Evolutionary conservation across 1,140 invertebrate species (phyloP).

Genomic region (Anastrepha obliqua): DNA sequence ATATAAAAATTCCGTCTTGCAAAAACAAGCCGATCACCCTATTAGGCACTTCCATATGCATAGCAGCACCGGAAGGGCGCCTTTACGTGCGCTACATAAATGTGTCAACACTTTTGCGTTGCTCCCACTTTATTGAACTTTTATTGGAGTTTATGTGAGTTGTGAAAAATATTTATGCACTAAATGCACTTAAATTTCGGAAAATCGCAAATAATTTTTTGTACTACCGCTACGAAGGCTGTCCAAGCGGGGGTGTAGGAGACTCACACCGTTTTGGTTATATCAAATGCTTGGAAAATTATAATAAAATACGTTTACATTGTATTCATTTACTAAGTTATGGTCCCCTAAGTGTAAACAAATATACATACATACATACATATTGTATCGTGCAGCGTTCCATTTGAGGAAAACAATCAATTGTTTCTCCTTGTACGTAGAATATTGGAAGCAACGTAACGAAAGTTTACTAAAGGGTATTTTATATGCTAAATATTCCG

Average conservation of each 20-base stretch:
- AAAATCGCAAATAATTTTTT: conserved; percentile 50
- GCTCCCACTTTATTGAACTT: conserved; percentile 56
- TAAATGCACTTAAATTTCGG: conserved; percentile 51
- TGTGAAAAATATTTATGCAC: conserved; percentile 54
- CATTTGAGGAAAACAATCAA: too few species aligned
- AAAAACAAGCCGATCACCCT: not conserved
- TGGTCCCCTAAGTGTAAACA: not conserved
- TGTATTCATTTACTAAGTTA: conserved; percentile 18
- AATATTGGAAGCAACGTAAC: too few species aligned
- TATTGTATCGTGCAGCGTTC: too few species aligned
- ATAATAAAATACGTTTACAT: not conserved
- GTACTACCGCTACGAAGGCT: not conserved
- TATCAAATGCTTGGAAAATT: conserved; percentile 16
- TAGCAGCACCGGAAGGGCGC: conserved; percentile 63
- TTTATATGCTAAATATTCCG: too few species aligned
- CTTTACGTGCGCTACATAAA: conserved; percentile 67
- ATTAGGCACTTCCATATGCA: not conserved
- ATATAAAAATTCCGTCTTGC: too few species aligned
- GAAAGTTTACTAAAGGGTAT: too few species aligned
- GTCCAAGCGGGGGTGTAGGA: not conserved
- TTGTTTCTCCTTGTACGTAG: too few species aligned
- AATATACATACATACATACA: too few species aligned
- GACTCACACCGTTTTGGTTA: not conserved
- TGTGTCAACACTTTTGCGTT: conserved; percentile 67
- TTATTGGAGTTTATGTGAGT: conserved; percentile 56